Base-by-base conservation (phyloP, 2,113 vertebrate genomes). In the Labrus mixtus region DNA sequence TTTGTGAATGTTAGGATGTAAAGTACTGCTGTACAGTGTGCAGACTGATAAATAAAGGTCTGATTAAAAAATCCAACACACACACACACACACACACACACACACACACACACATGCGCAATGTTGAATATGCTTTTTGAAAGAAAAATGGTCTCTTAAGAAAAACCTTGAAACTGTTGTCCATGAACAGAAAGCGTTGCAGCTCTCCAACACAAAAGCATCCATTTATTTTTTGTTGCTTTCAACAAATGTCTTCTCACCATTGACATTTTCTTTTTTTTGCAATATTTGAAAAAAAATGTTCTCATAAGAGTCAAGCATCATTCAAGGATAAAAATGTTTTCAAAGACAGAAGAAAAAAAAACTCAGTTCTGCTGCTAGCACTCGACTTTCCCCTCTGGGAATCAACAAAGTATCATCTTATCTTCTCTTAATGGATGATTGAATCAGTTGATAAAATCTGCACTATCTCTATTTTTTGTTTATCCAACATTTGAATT, bases 91-190 rank as follows among this genome's bases (percentile, higher is more conserved):
- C n/a, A 25, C 41, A 54, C 50, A 67, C 50, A 72, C 46, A 74
- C 20, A 61, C 11, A 68, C 13, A 37, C 20, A 46, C 20, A 16
- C 10, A 16, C 2, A 23, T 43, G 4, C 54, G 17, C 8, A 2
- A 23, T 3, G 48, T 22, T 1, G 46, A 80, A n/a, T n/a, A n/a
- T n/a, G n/a, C n/a, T n/a, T n/a, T n/a, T n/a, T n/a, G n/a, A n/a
- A n/a, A n/a, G n/a, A n/a, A n/a, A n/a, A n/a, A n/a, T n/a, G n/a
- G n/a, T n/a, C n/a, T n/a, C n/a, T n/a, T n/a, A 68, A 36, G 5
- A 41, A 41, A 68, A 73, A 78, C 77, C 77, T 83, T 85, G 79
- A 83, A 13, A n/a, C 23, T 36, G 6, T 17, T 51, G 33, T 36
- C 53, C 37, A 12, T 48, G 48, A 64, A 63, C 3, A 76, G 58